Evolutionary conservation across 2,797 vertebrate genomes (phyloP).

Genomic region (Channa striata): DNA sequence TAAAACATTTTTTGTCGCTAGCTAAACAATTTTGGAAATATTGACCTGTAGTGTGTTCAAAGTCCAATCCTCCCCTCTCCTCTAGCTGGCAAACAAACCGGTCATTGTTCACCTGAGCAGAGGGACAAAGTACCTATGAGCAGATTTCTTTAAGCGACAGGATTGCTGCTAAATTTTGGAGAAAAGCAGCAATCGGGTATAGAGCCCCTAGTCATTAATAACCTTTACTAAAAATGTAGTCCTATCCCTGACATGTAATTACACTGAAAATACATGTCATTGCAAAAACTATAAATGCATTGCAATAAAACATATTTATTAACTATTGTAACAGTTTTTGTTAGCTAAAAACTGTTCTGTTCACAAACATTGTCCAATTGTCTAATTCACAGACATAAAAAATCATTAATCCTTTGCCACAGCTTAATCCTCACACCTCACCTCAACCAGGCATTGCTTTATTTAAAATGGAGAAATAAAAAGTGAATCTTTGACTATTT

Average conservation of each 20-base stretch:
- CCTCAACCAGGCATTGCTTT: slow-evolving; percentile 59
- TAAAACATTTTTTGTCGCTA: not conserved
- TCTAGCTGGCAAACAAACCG: slow-evolving; percentile 3
- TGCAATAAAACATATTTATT: slow-evolving; percentile 5
- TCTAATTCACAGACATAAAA: slow-evolving; percentile 50
- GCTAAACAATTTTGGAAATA: slow-evolving; percentile 30
- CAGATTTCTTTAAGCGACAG: not conserved
- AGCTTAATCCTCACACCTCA: slow-evolving; percentile 52
- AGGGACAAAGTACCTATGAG: not conserved
- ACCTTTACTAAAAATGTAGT: not conserved
- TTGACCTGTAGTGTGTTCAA: slow-evolving; percentile 12
- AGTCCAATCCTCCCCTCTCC: not conserved
- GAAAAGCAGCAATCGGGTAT: not conserved
- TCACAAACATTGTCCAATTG: too few relatives aligned
- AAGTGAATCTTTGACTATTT: slow-evolving; percentile 58
- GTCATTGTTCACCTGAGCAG: not conserved
- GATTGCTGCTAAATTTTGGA: not conserved
- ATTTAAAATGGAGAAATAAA: slow-evolving; percentile 45
- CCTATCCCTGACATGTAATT: not conserved
- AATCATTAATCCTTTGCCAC: slow-evolving; percentile 55
- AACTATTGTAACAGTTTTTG: not conserved
- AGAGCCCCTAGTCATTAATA: not conserved
- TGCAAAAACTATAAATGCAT: too few relatives aligned
- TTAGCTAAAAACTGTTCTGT: too few relatives aligned
- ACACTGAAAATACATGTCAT: too few relatives aligned